Conservation (phyloP, 1,140 invertebrate species). For the Ruditapes philippinarum region DNA sequence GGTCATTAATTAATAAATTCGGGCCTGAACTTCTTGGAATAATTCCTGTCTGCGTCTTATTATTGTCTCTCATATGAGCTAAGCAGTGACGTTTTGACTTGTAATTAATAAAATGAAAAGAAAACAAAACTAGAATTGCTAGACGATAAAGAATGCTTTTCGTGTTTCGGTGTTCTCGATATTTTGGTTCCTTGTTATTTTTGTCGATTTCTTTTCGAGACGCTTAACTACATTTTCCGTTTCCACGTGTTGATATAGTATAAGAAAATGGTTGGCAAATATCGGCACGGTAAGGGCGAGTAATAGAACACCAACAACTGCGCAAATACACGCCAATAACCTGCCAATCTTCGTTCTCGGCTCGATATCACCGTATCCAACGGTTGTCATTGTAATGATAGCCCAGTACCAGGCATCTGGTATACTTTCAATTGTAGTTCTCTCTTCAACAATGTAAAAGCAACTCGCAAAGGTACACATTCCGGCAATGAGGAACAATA, state of each 20-base stretch:
- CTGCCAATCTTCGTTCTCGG: slow-evolving; percentile 90
- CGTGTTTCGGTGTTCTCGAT: no score
- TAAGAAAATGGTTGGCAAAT: slow-evolving; percentile 91
- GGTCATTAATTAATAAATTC: no score
- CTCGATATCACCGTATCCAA: slow-evolving; percentile 93
- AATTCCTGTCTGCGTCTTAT: no score
- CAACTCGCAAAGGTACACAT: slow-evolving; percentile 52
- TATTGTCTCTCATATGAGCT: no score
- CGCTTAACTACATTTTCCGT: background rate
- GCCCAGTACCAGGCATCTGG: slow-evolving; percentile 88
- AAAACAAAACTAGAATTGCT: no score
- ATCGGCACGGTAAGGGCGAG: slow-evolving; percentile 98
- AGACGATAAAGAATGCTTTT: no score
- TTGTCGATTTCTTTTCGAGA: no score
- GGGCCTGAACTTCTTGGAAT: no score
- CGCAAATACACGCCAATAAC: slow-evolving; percentile 97
- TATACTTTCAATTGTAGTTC: slow-evolving; percentile 26
- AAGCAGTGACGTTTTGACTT: no score
- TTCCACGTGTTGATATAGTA: background rate
- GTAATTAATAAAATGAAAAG: no score
- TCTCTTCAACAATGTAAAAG: slow-evolving; percentile 41
- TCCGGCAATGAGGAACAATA: slow-evolving; percentile 32
- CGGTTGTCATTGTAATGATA: slow-evolving; percentile 99
- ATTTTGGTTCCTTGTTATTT: no score
- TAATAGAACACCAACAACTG: slow-evolving; percentile 96